phyloP scores from a whole-genome alignment of 2,113 vertebrate species.

The Alethe castanea region DNA sequence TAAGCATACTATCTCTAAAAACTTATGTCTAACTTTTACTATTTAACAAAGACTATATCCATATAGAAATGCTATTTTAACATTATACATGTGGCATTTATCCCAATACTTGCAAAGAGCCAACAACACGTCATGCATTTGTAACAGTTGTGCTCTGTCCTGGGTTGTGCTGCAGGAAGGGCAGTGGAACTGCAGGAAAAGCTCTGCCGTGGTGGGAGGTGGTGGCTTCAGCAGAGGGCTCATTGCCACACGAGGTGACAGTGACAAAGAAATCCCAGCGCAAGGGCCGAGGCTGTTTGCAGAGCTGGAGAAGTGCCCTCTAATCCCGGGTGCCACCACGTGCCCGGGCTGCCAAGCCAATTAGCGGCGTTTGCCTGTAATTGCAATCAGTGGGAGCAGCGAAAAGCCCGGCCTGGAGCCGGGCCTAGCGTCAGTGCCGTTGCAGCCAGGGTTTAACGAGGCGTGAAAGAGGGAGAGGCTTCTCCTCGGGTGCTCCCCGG shows the following conservation, averaged over 20 bases:
- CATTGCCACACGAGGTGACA: not conserved
- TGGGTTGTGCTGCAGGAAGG: fast-evolving
- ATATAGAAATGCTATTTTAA: no score
- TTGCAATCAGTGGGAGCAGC: not conserved
- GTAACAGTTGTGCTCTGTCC: not conserved
- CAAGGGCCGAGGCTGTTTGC: not conserved
- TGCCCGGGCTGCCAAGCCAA: not conserved
- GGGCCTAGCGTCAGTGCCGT: not conserved
- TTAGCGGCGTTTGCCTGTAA: not conserved
- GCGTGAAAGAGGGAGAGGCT: not conserved
- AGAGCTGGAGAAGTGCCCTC: not conserved
- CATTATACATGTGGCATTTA: no score
- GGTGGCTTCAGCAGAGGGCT: not conserved
- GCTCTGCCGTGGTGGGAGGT: not conserved
- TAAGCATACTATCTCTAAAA: no score
- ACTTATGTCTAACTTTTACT: no score
- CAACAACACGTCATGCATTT: no score
- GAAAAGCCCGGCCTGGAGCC: not conserved
- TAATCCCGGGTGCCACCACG: fast-evolving
- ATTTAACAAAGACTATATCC: no score
- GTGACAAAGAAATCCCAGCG: not conserved
- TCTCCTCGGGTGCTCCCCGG: not conserved
- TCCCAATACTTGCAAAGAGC: no score
- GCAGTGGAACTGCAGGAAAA: fast-evolving
- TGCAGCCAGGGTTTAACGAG: not conserved